These are phyloP conservation scores for Agonopterix heracliana DNA, from an alignment of 2,888 invertebrate genomes.

Conservation along the genomic window DNA sequence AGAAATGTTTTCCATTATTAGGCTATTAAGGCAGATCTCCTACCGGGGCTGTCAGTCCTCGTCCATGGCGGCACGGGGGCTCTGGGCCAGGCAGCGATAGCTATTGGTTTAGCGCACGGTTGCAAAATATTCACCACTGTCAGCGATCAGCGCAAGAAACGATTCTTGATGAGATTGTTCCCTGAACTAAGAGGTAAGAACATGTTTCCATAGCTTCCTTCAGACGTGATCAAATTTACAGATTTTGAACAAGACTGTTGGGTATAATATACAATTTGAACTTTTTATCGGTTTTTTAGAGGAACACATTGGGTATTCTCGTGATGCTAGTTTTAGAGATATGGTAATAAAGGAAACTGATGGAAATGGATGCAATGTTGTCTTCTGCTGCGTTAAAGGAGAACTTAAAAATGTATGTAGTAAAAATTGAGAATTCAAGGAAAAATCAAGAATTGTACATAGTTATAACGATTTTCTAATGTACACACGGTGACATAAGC, in stretches of 20 bases:
- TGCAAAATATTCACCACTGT: slow-evolving; percentile 38
- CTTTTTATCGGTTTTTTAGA: neutral
- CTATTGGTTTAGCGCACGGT: slow-evolving; percentile 24
- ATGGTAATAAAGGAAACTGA: neutral
- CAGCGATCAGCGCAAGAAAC: slow-evolving; percentile 28
- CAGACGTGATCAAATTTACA: no score
- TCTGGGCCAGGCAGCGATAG: slow-evolving; percentile 34
- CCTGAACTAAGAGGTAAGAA: slow-evolving; percentile 40
- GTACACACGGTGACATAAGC: no score
- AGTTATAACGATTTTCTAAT: no score
- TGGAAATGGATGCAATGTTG: neutral
- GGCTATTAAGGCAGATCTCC: no score
- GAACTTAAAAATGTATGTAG: neutral
- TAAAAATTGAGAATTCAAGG: neutral
- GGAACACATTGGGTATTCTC: neutral
- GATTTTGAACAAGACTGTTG: neutral
- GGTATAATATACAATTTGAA: neutral
- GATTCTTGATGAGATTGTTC: slow-evolving; percentile 31
- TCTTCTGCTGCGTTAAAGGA: neutral
- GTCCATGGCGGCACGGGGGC: slow-evolving; percentile 27
- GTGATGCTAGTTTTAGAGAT: neutral
- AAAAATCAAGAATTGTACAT: no score
- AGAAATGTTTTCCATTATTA: no score
- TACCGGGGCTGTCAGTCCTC: slow-evolving; percentile 12
- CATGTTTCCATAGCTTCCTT: no score